Evolutionary conservation across 2,888 invertebrate genomes (phyloP), one percentile per base, ranked within the genome.

Genomic region (Julus scanicus): DNA sequence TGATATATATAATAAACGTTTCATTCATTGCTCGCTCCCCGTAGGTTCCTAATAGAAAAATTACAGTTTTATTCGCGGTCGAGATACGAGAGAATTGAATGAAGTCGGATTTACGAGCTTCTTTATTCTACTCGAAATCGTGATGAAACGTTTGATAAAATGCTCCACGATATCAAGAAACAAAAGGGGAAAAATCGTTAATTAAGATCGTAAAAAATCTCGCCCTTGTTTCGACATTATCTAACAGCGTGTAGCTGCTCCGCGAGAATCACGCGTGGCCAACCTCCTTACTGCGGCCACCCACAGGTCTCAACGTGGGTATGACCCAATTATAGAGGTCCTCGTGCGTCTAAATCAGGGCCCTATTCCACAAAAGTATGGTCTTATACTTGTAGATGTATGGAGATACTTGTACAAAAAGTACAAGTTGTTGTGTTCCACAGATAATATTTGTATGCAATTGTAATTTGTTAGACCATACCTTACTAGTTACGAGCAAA

Each of bases 21-120:
- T 71, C 63, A 71, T 71, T 71, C 63, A 71, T 71, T 8, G 63
- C 63, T 71, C 63, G 63, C 63, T 71, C 63, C 63, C 63, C 63
- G 20, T 29, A 71, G 63, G 20, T 71, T 71, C 63, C 63, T 71
- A 71, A 71, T 71, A 71, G 63, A 71, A 71, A 71, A 71, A 71
- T 71, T 71, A 71, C 63, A 71, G 63, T 71, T 71, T 71, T 71
- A 71, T 71, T 71, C 63, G 63, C 5, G 63, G 63, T 20, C 17
- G 63, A n/a, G 20, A 71, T 71, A 20, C 20, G 63, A 71, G 63
- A 5, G 63, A 71, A 71, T 71, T 71, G 63, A 71, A 71, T 71
- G 15, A 20, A 71, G 63, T 20, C 63, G 63, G 63, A 71, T 71
- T 71, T 71, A 71, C 63, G 63, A 71, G 63, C 63, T 71, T 71